Evolutionary conservation across 2,797 vertebrate species (phyloP), one percentile per base, ranked within the genome.

Genomic region (Pterois miles): DNA sequence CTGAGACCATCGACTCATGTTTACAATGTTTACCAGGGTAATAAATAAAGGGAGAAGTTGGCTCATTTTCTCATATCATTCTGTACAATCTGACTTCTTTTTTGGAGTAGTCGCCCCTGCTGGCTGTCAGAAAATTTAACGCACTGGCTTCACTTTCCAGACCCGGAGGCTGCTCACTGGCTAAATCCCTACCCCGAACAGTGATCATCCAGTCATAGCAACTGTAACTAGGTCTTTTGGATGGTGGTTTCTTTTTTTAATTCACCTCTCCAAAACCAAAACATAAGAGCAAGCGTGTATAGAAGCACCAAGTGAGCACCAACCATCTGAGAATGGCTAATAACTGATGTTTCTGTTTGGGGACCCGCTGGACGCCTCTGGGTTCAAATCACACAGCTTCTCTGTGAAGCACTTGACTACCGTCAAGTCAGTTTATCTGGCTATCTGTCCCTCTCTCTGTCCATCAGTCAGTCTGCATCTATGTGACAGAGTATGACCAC

Each of bases 401-500:
- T 64, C 75, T 29, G 52, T 13, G n/a, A 74, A 64, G 33, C 65
- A 18, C 56, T 0, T 0, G 34, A 9, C 29, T 4, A 74, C 75
- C 33, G 76, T 79, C 76, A 52, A 34, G 71, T 80, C 76, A 68
- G 78, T 86, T 73, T 67, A 70, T 86, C 52, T 31, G 64, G 66
- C 78, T 76, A 57, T 79, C 54, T 33, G 53, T 70, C 64, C 69
- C 57, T 23, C 68, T 72, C 71, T 62, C 12, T 40, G 81, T 90
- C 84, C 77, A 67, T 91, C 89, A 87, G 70, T 29, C 20, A 22
- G 29, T 73, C 85, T 27, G 78, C 64, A 60, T 86, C 78, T 40
- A 25, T 88, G 80, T 90, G 92, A 90, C 90, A 92, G 88, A 65
- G 80, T 90, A 91, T 89, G 88, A 92, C 89, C 89, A 84, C 89